Conservation (phyloP, 2,113 vertebrate genomes). For the Pygoscelis antarcticus region DNA sequence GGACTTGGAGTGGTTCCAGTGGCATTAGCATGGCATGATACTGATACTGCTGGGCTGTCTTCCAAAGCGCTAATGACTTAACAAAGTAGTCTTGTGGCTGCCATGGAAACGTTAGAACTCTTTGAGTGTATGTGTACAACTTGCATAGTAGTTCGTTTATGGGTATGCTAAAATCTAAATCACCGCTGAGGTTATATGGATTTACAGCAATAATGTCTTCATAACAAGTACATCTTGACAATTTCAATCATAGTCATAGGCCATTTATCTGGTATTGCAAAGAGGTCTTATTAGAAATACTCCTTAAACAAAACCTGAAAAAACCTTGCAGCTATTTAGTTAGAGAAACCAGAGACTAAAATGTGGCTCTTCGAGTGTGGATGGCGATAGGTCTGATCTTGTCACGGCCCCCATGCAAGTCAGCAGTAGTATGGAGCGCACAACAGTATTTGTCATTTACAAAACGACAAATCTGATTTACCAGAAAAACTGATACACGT, state of each 20-base stretch:
- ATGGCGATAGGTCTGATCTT: background rate
- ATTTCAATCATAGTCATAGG: background rate
- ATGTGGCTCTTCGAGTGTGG: background rate
- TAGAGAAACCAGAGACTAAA: background rate
- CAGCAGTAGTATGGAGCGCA: rapidly evolving
- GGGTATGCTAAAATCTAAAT: background rate
- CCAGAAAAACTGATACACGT: background rate
- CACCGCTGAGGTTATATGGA: background rate
- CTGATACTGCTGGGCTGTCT: background rate
- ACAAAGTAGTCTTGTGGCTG: constrained; percentile 12
- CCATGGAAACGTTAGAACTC: background rate
- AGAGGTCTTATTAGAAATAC: background rate
- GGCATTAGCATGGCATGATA: background rate
- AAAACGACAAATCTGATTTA: background rate
- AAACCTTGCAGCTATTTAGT: background rate
- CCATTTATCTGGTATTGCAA: background rate
- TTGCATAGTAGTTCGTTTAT: background rate
- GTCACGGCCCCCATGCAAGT: background rate
- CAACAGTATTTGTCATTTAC: background rate
- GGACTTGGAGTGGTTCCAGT: background rate
- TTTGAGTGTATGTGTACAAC: background rate
- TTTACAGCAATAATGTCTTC: background rate
- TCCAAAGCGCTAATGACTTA: background rate
- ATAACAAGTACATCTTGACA: background rate
- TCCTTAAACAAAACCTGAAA: background rate